Conservation (phyloP, 2,113 vertebrate species). For the Psittacara wagleri region DNA sequence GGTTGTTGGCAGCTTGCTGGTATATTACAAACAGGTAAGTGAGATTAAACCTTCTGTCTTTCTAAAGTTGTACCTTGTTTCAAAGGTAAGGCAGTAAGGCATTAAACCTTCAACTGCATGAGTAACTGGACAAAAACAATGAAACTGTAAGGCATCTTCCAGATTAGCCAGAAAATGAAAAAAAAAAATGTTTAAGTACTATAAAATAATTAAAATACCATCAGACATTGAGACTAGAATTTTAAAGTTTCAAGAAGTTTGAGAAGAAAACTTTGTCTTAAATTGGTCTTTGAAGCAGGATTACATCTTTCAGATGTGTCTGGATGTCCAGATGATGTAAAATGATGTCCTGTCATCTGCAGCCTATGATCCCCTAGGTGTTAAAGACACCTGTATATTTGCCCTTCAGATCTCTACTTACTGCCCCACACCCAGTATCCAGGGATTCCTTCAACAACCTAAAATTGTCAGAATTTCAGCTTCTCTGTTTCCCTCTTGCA, state of each 20-base stretch:
- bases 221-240: neutral
- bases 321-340: neutral
- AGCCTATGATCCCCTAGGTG: neutral
- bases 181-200: neutral
- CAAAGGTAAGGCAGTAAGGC: conserved; percentile 29
- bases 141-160: neutral
- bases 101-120: neutral
- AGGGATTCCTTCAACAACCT: neutral
- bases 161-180: neutral
- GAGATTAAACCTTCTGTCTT: neutral
- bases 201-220: neutral
- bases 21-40: conserved; percentile 94
- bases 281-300: neutral
- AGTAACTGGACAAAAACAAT: neutral
- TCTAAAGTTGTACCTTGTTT: conserved; percentile 1
- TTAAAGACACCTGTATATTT: neutral
- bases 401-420: neutral
- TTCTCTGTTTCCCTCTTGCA: neutral
- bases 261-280: neutral
- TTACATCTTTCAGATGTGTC: neutral
- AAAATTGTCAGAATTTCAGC: neutral
- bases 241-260: neutral
- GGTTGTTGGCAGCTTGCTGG: conserved; percentile 87
- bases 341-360: neutral
- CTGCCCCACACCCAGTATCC: neutral